Conservation (phyloP, 1,140 invertebrate species). For the Steinernema feltiae region DNA sequence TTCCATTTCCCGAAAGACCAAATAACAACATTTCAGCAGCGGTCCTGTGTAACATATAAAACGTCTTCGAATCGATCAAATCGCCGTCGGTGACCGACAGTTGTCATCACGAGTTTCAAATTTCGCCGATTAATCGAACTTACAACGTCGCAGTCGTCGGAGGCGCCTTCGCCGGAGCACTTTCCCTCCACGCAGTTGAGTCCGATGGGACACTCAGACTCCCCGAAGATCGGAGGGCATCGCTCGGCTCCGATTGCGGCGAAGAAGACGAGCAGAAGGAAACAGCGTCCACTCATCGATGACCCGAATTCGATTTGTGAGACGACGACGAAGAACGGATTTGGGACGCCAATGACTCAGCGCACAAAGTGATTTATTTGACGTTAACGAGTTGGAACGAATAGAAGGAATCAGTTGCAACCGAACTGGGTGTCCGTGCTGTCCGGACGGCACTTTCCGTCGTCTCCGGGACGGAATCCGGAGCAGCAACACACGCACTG, state of each 20-base stretch:
- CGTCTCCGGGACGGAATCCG: not conserved
- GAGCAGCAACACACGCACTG: conserved; percentile 2
- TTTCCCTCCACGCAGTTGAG: conserved; percentile 42
- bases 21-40: no score
- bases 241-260: not conserved
- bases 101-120: no score
- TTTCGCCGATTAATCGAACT: no score
- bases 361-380: not conserved
- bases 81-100: no score
- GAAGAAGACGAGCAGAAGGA: not conserved
- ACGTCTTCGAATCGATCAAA: no score
- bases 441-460: not conserved
- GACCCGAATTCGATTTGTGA: not conserved
- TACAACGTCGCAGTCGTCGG: not conserved
- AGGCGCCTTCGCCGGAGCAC: conserved; percentile 31
- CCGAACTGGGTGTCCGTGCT: conserved; percentile 3
- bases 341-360: not conserved
- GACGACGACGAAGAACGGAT: not conserved
- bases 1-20: not conserved
- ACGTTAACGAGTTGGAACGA: not conserved
- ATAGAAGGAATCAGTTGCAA: not conserved
- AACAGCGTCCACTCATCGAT: not conserved
- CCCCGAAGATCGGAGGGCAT: conserved; percentile 48
- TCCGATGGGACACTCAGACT: conserved; percentile 49
- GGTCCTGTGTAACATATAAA: not conserved